A percentile compares a stretch with the other conserved stretches of the same genome.
phyloP scores from a whole-genome alignment of 2,113 vertebrate genomes.

The Rostratula benghalensis region DNA sequence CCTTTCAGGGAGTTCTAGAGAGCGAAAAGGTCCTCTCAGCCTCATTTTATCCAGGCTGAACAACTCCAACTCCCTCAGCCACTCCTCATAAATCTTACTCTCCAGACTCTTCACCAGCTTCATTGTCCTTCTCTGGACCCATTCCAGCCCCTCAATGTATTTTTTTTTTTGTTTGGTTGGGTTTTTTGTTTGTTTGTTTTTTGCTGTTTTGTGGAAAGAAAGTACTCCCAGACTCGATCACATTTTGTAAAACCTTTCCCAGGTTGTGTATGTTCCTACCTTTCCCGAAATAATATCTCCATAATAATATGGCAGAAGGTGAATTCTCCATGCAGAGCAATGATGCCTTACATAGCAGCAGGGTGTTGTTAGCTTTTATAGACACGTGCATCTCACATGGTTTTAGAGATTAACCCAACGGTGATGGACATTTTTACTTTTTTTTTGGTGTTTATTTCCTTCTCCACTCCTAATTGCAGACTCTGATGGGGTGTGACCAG shows the following conservation, averaged over 20 bases:
- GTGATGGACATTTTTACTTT: neutral
- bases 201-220: too few species aligned
- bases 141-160: too few species aligned
- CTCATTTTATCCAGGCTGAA: too few species aligned
- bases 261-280: neutral
- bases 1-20: too few species aligned
- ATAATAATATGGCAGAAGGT: neutral
- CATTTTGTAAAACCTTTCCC: neutral
- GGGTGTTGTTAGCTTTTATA: neutral
- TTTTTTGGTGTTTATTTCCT: neutral
- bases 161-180: too few species aligned
- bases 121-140: too few species aligned
- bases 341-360: neutral
- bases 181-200: too few species aligned
- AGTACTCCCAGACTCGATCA: fast-evolving
- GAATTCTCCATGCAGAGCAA: neutral
- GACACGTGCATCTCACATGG: neutral
- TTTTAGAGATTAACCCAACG: neutral
- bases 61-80: too few species aligned
- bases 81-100: too few species aligned
- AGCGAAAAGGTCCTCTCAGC: too few species aligned
- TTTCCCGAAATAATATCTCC: neutral
- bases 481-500: neutral
- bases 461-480: neutral
- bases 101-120: too few species aligned